Evolutionary conservation across 2,113 vertebrate genomes (phyloP).

Genomic region (Colinus virginianus): DNA sequence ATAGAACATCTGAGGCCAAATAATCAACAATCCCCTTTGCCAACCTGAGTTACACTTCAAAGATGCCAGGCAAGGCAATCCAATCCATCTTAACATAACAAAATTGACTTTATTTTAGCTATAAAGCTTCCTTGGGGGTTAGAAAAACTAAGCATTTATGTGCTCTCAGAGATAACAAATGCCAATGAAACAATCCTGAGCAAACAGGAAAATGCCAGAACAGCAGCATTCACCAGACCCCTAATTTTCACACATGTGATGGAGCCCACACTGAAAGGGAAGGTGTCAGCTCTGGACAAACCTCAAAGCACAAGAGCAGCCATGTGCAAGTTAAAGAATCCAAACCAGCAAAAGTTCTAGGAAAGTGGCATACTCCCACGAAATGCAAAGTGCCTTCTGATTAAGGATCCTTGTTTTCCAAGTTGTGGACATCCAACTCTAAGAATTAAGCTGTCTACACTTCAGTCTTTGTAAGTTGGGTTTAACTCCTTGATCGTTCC

Average conservation of each 20-base stretch:
- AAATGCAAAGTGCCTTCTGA: not conserved
- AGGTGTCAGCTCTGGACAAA: rapidly evolving
- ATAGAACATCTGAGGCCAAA: not conserved
- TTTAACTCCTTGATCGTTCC: not conserved
- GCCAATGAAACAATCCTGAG: not conserved
- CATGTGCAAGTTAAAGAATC: not conserved
- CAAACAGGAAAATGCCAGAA: not conserved
- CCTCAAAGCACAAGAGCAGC: not conserved
- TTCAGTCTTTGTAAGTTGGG: not conserved
- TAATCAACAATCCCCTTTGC: not conserved
- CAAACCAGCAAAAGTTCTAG: not conserved
- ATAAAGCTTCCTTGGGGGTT: not conserved
- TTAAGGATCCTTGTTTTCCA: not conserved
- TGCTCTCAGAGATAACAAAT: not conserved
- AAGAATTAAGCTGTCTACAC: not conserved
- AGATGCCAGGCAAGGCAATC: not conserved
- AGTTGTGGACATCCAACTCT: not conserved
- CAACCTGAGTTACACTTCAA: not conserved
- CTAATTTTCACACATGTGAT: not conserved
- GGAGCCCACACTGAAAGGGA: not conserved
- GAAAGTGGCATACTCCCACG: not conserved
- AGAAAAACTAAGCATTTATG: not conserved
- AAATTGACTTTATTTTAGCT: not conserved
- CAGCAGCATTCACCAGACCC: not conserved
- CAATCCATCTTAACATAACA: not conserved